A percentile compares a stretch with the other conserved stretches of the same genome.
Evolutionary conservation across 2,797 vertebrate genomes (phyloP).

Genomic region (Tiaroga cobitis): DNA sequence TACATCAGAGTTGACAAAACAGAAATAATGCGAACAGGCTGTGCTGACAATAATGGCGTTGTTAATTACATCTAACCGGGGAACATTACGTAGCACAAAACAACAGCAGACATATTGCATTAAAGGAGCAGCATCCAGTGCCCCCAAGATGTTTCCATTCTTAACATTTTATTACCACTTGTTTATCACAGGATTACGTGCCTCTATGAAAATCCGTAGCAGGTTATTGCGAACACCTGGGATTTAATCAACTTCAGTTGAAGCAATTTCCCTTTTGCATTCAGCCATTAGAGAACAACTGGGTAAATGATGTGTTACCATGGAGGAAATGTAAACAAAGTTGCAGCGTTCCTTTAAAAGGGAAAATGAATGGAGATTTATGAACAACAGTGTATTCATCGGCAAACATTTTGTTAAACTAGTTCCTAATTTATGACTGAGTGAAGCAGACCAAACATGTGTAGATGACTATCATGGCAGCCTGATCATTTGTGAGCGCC

Average conservation of each 20-base stretch:
- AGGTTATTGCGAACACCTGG: conserved; percentile 60
- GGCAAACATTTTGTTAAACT: not conserved
- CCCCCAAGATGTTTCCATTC: conserved; percentile 34
- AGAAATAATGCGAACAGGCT: conserved; percentile 1
- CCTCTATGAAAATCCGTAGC: conserved; percentile 54
- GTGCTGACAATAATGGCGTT: not conserved
- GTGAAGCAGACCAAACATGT: not conserved
- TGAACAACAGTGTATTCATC: not conserved
- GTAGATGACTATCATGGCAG: conserved; percentile 17
- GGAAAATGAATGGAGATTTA: not conserved
- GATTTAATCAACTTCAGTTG: conserved; percentile 57
- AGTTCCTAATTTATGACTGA: not conserved
- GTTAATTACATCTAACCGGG: not conserved
- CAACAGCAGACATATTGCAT: not conserved
- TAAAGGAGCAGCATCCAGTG: conserved; percentile 23
- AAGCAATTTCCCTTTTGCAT: conserved; percentile 54
- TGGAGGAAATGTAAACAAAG: conserved; percentile 19
- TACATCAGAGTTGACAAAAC: conserved; percentile 4
- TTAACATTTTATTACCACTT: conserved; percentile 54
- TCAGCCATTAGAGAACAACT: conserved; percentile 51
- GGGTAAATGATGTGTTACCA: conserved; percentile 49
- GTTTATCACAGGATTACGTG: conserved; percentile 55
- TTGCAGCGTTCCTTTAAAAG: not conserved
- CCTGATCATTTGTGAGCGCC: not conserved
- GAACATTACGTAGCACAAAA: not conserved